Conservation (phyloP, 2,113 vertebrate genomes). For the Sisor rabdophorus region DNA sequence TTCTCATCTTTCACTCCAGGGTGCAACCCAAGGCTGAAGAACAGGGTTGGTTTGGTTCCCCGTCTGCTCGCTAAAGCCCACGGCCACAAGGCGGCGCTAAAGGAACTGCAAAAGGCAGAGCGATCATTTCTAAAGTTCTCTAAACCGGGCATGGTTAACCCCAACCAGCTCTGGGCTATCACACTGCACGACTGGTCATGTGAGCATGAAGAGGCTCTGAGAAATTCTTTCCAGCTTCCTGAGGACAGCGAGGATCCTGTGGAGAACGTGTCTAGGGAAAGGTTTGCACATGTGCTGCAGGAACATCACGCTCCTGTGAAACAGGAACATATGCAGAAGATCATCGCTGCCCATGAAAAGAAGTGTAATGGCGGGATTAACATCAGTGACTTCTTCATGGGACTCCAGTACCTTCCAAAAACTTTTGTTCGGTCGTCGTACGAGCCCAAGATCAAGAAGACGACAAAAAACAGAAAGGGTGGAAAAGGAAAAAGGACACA, state of each 20-base stretch:
- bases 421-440: slow-evolving; percentile 69
- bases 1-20: slow-evolving; percentile 58
- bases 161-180: slow-evolving; percentile 69
- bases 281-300: slow-evolving; percentile 64
- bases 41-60: slow-evolving; percentile 65
- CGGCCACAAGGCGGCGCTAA: slow-evolving; percentile 67
- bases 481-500: slow-evolving; percentile 54
- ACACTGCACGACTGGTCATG: slow-evolving; percentile 77
- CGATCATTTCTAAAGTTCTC: slow-evolving; percentile 56
- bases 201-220: slow-evolving; percentile 66
- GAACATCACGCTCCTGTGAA: slow-evolving; percentile 56
- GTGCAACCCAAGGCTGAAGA: slow-evolving; percentile 76
- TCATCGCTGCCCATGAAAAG: slow-evolving; percentile 65
- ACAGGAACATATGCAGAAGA: slow-evolving; percentile 51
- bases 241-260: slow-evolving; percentile 55
- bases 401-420: slow-evolving; percentile 73
- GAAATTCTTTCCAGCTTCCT: slow-evolving; percentile 51
- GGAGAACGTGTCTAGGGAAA: slow-evolving; percentile 60
- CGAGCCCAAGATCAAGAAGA: slow-evolving; percentile 67
- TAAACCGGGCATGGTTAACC: slow-evolving; percentile 61
- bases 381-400: slow-evolving; percentile 74
- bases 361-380: slow-evolving; percentile 56
- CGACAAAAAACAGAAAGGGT: slow-evolving; percentile 48
- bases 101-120: slow-evolving; percentile 69
- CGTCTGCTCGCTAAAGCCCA: slow-evolving; percentile 65